Base-by-base conservation (phyloP, 2,113 vertebrate genomes). In the Gallinago paraguaiae region DNA sequence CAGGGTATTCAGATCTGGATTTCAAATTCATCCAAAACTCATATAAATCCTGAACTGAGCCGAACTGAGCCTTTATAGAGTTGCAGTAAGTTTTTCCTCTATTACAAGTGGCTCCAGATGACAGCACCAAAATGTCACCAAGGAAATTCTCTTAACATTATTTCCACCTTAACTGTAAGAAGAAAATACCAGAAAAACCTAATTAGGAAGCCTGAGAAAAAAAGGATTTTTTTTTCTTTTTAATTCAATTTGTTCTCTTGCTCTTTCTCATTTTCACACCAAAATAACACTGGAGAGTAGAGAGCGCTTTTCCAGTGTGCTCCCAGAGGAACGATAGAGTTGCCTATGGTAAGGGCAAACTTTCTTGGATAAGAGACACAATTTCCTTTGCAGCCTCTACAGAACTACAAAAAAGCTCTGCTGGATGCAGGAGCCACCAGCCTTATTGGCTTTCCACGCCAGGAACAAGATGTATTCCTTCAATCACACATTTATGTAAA, bases 381-480 rank as follows among this genome's bases (percentile, higher is more conserved):
- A 94, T 93, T 96, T 97, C 86, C 90, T 96, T 61, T 94, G 69
- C 86, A 84, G 88, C 88, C 72, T 92, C 90, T 82, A 65, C 77
- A 92, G 77, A 91, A 84, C 84, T 91, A 90, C 90, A 93, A 91
- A 96, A 93, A 86, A 0, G 9, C 59, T 76, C 61, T 91, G 76
- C 80, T 96, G 92, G 64, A 95, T 64, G 31, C 74, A 82, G 81
- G 50, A 89, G 51, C 46, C 54, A 91, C 83, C 64, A 92, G 72
- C 68, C 65, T 86, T 94, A 93, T 61, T 95, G 83, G 57, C 74
- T 96, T 95, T 92, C 61, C 54, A 63, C 54, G 87, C 33, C 74
- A 80, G 54, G 57, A 91, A 43, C 69, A 72, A 87, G 65, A 86
- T 4, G 3, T 39, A 90, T 80, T 95, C 81, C 67, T 94, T 92